Conservation (phyloP, 2,888 invertebrate genomes). For the Cheilosia pagana region DNA sequence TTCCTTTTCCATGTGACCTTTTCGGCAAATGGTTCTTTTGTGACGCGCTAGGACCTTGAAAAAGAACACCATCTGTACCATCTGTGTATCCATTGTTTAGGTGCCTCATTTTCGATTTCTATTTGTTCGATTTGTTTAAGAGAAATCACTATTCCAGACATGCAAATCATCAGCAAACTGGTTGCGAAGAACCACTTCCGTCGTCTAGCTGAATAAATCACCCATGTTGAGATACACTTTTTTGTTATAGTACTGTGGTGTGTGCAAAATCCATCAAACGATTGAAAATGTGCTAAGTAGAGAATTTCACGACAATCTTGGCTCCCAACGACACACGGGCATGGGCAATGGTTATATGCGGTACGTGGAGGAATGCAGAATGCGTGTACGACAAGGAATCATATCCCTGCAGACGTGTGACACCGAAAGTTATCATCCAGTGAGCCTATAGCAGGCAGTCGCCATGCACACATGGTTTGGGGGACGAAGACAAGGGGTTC, state of each 20-base stretch:
- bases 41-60: constrained; percentile 38
- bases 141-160: constrained; percentile 44
- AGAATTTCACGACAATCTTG: constrained; percentile 61
- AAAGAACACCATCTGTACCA: constrained; percentile 54
- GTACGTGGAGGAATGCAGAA: constrained; percentile 71
- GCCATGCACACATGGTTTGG: background rate
- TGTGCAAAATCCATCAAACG: constrained; percentile 62
- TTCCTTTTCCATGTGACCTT: constrained; percentile 29
- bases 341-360: constrained; percentile 38
- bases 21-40: constrained; percentile 37
- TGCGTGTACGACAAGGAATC: constrained; percentile 74
- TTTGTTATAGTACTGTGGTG: background rate
- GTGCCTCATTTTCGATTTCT: constrained; percentile 2
- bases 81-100: constrained; percentile 34
- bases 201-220: constrained; percentile 41
- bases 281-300: constrained; percentile 52
- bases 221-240: background rate
- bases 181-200: constrained; percentile 52
- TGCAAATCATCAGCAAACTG: constrained; percentile 51
- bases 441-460: constrained; percentile 54
- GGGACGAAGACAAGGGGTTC: background rate
- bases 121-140: constrained; percentile 17
- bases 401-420: constrained; percentile 72
- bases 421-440: constrained; percentile 74
- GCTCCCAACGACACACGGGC: constrained; percentile 1